Evolutionary conservation across 2,888 invertebrate species (phyloP).

Genomic region (Synergus umbraculus): DNA sequence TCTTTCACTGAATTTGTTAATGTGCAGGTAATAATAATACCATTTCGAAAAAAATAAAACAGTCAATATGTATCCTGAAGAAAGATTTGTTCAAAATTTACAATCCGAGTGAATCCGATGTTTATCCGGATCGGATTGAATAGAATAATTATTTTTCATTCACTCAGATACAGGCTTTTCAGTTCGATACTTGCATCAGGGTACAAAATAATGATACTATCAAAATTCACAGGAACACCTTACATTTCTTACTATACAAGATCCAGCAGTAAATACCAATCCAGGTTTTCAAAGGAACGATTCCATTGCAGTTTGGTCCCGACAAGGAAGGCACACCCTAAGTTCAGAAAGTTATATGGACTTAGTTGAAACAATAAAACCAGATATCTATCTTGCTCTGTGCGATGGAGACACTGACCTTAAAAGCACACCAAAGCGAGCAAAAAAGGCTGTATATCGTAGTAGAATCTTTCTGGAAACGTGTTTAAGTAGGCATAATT

Average conservation of each 20-base stretch:
- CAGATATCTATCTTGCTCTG: constrained; percentile 89
- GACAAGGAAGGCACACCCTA: constrained; percentile 85
- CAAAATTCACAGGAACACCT: constrained; percentile 75
- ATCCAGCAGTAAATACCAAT: constrained; percentile 84
- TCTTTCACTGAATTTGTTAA: constrained; percentile 82
- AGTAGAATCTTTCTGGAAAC: constrained; percentile 83
- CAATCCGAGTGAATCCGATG: too few relatives aligned
- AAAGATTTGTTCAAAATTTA: background rate
- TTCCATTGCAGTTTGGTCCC: constrained; percentile 88
- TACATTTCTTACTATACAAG: constrained; percentile 82
- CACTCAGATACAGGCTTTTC: too few relatives aligned
- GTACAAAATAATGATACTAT: background rate
- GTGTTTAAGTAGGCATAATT: constrained; percentile 83
- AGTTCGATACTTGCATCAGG: too few relatives aligned
- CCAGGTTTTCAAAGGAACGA: constrained; percentile 85
- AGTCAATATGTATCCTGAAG: background rate
- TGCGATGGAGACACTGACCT: constrained; percentile 87
- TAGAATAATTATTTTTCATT: too few relatives aligned
- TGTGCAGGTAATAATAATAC: constrained; percentile 74
- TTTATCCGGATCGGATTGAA: too few relatives aligned
- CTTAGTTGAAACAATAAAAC: constrained; percentile 86
- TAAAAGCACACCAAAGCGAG: constrained; percentile 84
- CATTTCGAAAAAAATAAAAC: background rate
- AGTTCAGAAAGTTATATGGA: constrained; percentile 87
- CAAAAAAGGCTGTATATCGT: constrained; percentile 85